A percentile compares a stretch with the other conserved stretches of the same genome.
Evolutionary conservation across 92 coral and sea anemone species (phyloP).

Genomic region (Epizoanthus ramosus): DNA sequence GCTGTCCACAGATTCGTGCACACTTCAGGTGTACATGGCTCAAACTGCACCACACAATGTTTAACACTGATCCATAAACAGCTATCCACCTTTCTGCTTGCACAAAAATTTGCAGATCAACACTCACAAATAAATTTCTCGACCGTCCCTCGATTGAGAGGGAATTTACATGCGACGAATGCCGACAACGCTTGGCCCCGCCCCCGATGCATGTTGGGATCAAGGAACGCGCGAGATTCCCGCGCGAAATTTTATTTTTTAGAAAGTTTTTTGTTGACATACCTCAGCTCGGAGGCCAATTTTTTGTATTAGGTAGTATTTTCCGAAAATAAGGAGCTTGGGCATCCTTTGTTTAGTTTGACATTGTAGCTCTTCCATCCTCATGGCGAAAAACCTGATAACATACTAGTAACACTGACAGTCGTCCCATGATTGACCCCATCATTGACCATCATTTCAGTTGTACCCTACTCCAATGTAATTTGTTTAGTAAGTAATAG

Average conservation of each 20-base stretch:
- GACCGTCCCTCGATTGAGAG: conserved; percentile 12
- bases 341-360: too few relatives aligned
- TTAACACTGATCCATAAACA: conserved; percentile 7
- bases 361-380: too few relatives aligned
- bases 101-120: conserved; percentile 26
- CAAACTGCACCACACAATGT: conserved; percentile 18
- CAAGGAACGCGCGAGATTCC: neutral
- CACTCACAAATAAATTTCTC: conserved; percentile 10
- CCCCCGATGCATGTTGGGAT: conserved; percentile 35
- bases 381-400: too few relatives aligned
- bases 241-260: neutral
- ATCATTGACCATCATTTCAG: too few relatives aligned
- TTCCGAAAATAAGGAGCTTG: neutral
- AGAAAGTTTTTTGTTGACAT: too few relatives aligned
- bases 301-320: neutral
- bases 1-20: conserved; percentile 34
- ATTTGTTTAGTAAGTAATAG: too few relatives aligned
- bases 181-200: conserved; percentile 24
- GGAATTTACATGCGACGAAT: conserved; percentile 30
- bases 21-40: neutral
- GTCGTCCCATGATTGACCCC: too few relatives aligned
- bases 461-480: too few relatives aligned
- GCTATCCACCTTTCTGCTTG: conserved; percentile 27
- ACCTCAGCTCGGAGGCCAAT: too few relatives aligned
- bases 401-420: too few relatives aligned